These are phyloP conservation scores for Neoitamus cyanurus DNA, from an alignment of 2,888 invertebrate genomes.

Conservation along the genomic window DNA sequence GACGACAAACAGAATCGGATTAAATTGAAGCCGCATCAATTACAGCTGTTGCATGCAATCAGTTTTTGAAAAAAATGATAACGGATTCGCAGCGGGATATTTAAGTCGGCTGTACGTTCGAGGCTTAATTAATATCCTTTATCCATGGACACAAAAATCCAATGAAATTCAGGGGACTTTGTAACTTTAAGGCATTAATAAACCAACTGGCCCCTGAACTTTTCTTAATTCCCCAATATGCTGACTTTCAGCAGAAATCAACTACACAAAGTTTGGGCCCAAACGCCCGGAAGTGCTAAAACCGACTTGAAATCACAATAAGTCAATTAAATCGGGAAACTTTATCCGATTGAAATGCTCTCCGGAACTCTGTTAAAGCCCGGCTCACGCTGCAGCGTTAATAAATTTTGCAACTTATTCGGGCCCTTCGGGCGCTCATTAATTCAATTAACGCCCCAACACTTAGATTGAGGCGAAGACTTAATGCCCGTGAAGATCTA, in stretches of 20 bases:
- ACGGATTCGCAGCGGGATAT: neutral
- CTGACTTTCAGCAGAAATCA: neutral
- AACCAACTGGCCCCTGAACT: neutral
- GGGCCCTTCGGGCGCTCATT: constrained; percentile 28
- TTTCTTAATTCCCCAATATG: neutral
- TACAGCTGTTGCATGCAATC: neutral
- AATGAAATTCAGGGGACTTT: neutral
- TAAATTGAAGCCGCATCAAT: neutral
- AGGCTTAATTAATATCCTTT: neutral
- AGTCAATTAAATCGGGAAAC: constrained; percentile 40
- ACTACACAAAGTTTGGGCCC: neutral
- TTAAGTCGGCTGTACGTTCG: neutral
- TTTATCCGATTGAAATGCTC: neutral
- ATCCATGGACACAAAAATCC: neutral
- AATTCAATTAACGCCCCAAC: constrained; percentile 46
- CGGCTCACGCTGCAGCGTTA: constrained; percentile 8
- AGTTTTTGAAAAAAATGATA: neutral
- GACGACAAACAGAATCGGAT: neutral
- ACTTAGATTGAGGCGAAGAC: neutral
- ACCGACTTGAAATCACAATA: constrained; percentile 3
- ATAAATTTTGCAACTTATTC: constrained; percentile 32
- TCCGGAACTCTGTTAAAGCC: neutral
- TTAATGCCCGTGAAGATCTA: neutral
- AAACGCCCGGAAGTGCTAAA: neutral
- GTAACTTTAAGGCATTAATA: constrained; percentile 2